Evolutionary conservation across 2,888 invertebrate genomes (phyloP).

Genomic region (Pseudeuparius sepicola): DNA sequence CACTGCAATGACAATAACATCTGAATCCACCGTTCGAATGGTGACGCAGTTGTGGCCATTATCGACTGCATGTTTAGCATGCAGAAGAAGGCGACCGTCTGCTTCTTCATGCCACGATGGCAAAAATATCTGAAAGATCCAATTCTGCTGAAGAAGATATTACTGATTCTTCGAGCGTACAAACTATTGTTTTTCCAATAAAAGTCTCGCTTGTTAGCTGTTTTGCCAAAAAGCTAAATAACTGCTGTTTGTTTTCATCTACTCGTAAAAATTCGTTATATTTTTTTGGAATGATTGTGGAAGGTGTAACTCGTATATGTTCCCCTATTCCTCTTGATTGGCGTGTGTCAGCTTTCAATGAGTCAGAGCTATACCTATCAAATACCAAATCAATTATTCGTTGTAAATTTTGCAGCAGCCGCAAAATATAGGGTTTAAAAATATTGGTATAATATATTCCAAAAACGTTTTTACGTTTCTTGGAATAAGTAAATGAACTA

Average conservation of each 20-base stretch:
- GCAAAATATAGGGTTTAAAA: too few species aligned
- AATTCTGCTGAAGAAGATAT: slow-evolving; percentile 8
- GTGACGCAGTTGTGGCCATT: slow-evolving; percentile 10
- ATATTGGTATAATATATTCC: too few species aligned
- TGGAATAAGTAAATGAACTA: too few species aligned
- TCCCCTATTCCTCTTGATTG: slow-evolving; percentile 6
- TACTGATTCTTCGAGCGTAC: slow-evolving; percentile 10
- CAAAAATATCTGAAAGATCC: slow-evolving; percentile 6
- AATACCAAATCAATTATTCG: slow-evolving; percentile 11
- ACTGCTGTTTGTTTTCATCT: slow-evolving; percentile 4
- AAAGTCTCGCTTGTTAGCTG: slow-evolving; percentile 1
- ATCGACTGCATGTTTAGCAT: slow-evolving; percentile 11
- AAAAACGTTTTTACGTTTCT: too few species aligned
- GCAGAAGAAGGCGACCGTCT: slow-evolving; percentile 11
- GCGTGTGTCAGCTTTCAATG: slow-evolving; percentile 9
- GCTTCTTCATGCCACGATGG: slow-evolving; percentile 13
- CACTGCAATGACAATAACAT: slow-evolving; percentile 10
- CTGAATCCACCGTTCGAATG: slow-evolving; percentile 7
- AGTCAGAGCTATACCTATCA: slow-evolving; percentile 6
- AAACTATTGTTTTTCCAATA: neutral
- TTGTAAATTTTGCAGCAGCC: too few species aligned
- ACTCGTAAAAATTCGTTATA: slow-evolving; percentile 2
- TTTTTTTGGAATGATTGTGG: slow-evolving; percentile 6
- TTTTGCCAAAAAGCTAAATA: slow-evolving; percentile 6
- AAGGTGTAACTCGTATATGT: slow-evolving; percentile 8